A percentile compares a stretch with the other conserved stretches of the same genome.
Evolutionary conservation across 2,888 invertebrate species (phyloP).

Genomic region (Cheilosia variabilis): DNA sequence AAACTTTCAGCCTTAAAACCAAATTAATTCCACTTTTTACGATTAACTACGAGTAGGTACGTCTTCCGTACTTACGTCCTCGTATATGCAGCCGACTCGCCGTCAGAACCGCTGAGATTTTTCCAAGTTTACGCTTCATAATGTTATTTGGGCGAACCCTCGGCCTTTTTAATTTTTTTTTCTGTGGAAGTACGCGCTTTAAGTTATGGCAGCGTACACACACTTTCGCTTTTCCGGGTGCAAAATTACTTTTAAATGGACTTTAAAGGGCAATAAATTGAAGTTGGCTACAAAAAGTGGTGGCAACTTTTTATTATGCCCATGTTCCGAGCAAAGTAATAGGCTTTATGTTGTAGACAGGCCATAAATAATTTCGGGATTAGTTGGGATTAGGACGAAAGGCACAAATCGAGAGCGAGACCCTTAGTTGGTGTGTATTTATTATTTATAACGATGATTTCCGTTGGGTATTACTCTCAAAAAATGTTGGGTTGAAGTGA

Average conservation of each 20-base stretch:
- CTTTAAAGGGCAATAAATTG: conserved; percentile 75
- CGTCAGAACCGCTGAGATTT: conserved; percentile 48
- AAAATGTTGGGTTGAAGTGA: conserved; percentile 32
- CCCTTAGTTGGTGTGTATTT: conserved; percentile 52
- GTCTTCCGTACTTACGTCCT: conserved; percentile 37
- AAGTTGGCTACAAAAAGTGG: conserved; percentile 73
- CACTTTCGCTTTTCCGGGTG: conserved; percentile 51
- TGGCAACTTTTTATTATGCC: conserved; percentile 74
- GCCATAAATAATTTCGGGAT: conserved; percentile 74
- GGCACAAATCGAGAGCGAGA: conserved; percentile 53
- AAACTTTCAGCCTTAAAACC: conserved; percentile 60
- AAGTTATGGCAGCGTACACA: conserved; percentile 42
- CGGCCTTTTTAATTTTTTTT: not conserved
- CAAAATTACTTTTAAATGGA: conserved; percentile 74
- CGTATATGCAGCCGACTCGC: conserved; percentile 20
- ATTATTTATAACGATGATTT: conserved; percentile 75
- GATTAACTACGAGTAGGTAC: conserved; percentile 50
- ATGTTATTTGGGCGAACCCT: conserved; percentile 47
- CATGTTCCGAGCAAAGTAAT: conserved; percentile 72
- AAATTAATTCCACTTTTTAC: conserved; percentile 61
- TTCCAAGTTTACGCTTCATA: conserved; percentile 61
- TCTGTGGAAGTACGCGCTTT: conserved; percentile 12
- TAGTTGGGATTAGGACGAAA: conserved; percentile 70
- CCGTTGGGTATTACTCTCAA: conserved; percentile 66
- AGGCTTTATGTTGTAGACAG: conserved; percentile 75